Percentiles rank a stretch among this genome's conserved stretches.
Evolutionary conservation across 2,888 invertebrate genomes (phyloP).

Genomic region (Euphydryas editha): DNA sequence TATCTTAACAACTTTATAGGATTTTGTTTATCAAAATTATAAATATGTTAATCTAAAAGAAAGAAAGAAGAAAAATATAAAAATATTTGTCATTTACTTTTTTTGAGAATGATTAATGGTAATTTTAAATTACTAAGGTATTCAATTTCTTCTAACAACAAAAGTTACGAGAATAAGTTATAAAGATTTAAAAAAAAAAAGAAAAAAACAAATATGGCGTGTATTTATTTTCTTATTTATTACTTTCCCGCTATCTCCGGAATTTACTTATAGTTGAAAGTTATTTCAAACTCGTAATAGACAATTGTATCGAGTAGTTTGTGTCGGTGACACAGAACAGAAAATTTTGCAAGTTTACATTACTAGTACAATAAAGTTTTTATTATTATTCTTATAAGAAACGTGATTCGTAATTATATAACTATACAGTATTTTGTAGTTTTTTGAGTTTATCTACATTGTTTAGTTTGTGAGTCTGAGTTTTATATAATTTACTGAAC

Average conservation of each 20-base stretch:
- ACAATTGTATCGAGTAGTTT: slow-evolving; percentile 73
- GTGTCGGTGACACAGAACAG: slow-evolving; percentile 61
- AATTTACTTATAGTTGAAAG: slow-evolving; percentile 63
- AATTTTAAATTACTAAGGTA: too few relatives aligned
- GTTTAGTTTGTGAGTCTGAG: too few relatives aligned
- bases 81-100: too few relatives aligned
- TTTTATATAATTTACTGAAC: slow-evolving; percentile 14
- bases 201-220: too few relatives aligned
- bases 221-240: not conserved
- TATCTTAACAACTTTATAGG: too few relatives aligned
- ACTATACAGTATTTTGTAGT: not conserved
- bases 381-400: slow-evolving; percentile 59
- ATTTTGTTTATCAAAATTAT: too few relatives aligned
- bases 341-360: slow-evolving; percentile 73
- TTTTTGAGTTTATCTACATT: not conserved
- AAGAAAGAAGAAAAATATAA: too few relatives aligned
- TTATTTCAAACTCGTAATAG: slow-evolving; percentile 68
- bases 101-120: too few relatives aligned
- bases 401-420: not conserved
- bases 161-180: too few relatives aligned
- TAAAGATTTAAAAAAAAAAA: too few relatives aligned
- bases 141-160: too few relatives aligned
- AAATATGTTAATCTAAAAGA: too few relatives aligned
- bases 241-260: slow-evolving; percentile 51
- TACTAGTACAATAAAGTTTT: slow-evolving; percentile 69